phyloP scores from a whole-genome alignment of 2,113 vertebrate genomes.

The Bufo gargarizans region DNA sequence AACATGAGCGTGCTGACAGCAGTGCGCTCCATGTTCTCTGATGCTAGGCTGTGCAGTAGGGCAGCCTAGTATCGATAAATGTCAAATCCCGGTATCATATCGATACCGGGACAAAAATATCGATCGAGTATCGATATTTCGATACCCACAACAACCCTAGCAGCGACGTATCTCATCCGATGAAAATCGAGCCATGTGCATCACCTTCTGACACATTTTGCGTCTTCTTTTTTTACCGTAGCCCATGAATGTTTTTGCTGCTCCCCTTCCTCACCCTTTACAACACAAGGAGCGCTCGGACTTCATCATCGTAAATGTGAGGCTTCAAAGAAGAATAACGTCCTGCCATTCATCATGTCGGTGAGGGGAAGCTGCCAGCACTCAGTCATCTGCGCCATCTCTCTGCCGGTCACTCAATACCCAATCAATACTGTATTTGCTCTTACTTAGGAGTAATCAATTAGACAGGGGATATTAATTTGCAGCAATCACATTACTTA shows the following conservation, averaged over 20 bases:
- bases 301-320: not conserved
- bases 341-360: not conserved
- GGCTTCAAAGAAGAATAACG: slow-evolving; percentile 8
- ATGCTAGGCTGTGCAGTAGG: too few species aligned
- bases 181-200: too few species aligned
- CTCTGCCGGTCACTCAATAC: slow-evolving; percentile 19
- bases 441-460: slow-evolving; percentile 31
- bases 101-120: too few species aligned
- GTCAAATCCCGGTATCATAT: too few species aligned
- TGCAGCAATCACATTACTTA: slow-evolving; percentile 14
- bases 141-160: too few species aligned
- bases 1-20: too few species aligned
- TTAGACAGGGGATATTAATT: slow-evolving; percentile 43
- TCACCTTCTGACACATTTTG: not conserved
- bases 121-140: too few species aligned
- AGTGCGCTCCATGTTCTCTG: too few species aligned
- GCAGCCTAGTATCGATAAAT: too few species aligned
- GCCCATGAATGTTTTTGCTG: not conserved
- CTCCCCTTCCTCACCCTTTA: not conserved
- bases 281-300: too few species aligned
- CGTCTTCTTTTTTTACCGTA: not conserved
- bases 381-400: slow-evolving; percentile 10
- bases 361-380: not conserved
- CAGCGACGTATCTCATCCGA: too few species aligned
- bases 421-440: slow-evolving; percentile 39